Evolutionary conservation across 2,113 vertebrate species (phyloP).

Genomic region (Toxotes chatareus): DNA sequence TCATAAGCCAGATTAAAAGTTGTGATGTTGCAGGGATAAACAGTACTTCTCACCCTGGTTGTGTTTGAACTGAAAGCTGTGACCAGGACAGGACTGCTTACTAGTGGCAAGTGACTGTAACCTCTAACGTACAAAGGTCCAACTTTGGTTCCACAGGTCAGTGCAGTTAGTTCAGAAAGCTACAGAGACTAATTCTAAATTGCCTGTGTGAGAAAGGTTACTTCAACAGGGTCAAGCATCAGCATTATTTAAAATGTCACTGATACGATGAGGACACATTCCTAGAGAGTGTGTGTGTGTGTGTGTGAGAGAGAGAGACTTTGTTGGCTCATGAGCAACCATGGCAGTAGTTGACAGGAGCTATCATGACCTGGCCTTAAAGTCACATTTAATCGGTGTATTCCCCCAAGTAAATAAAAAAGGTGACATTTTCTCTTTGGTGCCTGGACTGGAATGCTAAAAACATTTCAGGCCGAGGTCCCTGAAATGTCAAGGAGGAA

Average conservation of each 20-base stretch:
- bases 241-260: slow-evolving; percentile 82
- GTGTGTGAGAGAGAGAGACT: neutral
- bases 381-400: slow-evolving; percentile 85
- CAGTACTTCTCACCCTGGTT: neutral
- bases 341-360: slow-evolving; percentile 55
- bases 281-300: slow-evolving; percentile 25
- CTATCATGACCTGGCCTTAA: slow-evolving; percentile 76
- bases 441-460: slow-evolving; percentile 81
- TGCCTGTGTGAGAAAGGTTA: slow-evolving; percentile 74
- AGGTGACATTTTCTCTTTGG: slow-evolving; percentile 84
- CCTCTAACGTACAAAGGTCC: slow-evolving; percentile 19
- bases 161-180: slow-evolving; percentile 64
- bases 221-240: slow-evolving; percentile 76
- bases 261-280: slow-evolving; percentile 67
- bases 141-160: slow-evolving; percentile 48
- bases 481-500: slow-evolving; percentile 85
- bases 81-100: neutral
- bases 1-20: neutral
- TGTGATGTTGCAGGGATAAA: neutral
- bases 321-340: slow-evolving; percentile 54
- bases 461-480: slow-evolving; percentile 68
- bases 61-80: slow-evolving; percentile 1
- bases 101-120: neutral
- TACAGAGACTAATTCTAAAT: slow-evolving; percentile 69
- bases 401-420: slow-evolving; percentile 86